Evolutionary conservation across 30 jellyfish, hydroid and myxozoan species (phyloP).

Genomic region (Chrysaora quinquecirrha): DNA sequence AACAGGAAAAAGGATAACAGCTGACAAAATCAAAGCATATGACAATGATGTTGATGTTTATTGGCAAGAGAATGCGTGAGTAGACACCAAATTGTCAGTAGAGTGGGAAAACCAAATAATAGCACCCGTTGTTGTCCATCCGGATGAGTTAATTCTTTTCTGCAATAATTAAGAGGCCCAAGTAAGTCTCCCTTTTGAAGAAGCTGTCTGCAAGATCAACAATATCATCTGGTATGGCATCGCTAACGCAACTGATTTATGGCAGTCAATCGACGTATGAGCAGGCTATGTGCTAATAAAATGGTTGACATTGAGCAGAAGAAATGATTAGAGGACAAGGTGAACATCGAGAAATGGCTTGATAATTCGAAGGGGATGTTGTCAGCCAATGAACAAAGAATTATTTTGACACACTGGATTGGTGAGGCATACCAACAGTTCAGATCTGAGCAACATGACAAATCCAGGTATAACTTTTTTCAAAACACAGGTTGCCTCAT

Average conservation of each 20-base stretch:
- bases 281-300: conserved; percentile 1
- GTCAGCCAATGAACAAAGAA: too few species aligned
- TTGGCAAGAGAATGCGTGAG: too few species aligned
- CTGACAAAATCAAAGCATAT: conserved; percentile 28
- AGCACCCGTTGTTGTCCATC: conserved; percentile 39
- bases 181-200: background rate
- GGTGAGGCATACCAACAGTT: too few species aligned
- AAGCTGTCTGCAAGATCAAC: conserved; percentile 8
- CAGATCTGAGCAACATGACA: too few species aligned
- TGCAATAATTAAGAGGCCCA: conserved; percentile 48
- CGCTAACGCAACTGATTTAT: conserved; percentile 26
- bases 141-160: conserved; percentile 18
- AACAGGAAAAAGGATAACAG: conserved; percentile 40
- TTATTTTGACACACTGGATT: too few species aligned
- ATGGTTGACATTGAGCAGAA: conserved; percentile 6
- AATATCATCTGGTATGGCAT: conserved; percentile 54
- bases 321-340: conserved; percentile 48
- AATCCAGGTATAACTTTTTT: too few species aligned
- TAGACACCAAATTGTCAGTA: conserved; percentile 27
- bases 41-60: too few species aligned
- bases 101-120: conserved; percentile 2
- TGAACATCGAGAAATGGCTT: conserved; percentile 41
- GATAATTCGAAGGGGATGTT: too few species aligned
- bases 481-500: too few species aligned
- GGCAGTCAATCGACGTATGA: conserved; percentile 57